Evolutionary conservation across 2,113 vertebrate genomes (phyloP).

Genomic region (Megaptera novaeangliae): DNA sequence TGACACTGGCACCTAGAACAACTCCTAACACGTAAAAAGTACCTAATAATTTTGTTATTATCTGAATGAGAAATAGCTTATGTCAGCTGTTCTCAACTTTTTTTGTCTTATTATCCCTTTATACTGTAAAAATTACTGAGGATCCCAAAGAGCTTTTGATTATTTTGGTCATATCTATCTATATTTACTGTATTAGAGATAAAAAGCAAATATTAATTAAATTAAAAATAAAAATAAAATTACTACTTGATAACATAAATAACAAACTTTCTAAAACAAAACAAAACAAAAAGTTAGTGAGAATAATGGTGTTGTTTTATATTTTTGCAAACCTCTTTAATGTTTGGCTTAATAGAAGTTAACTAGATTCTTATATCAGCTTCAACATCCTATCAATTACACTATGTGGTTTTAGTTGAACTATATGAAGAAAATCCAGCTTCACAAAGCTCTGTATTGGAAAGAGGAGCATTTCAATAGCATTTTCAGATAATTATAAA

Average conservation of each 20-base stretch:
- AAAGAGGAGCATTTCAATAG: not conserved
- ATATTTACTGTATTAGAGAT: not conserved
- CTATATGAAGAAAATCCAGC: not conserved
- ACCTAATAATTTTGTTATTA: not conserved
- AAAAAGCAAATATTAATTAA: not conserved
- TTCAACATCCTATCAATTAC: not conserved
- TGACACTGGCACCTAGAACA: not conserved
- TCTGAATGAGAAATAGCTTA: not conserved
- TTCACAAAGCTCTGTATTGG: not conserved
- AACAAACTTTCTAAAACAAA: not conserved
- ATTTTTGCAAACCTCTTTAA: not conserved
- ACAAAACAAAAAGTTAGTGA: not conserved
- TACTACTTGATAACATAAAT: not conserved
- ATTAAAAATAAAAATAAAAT: slow-evolving; percentile 23
- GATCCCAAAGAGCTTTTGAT: not conserved
- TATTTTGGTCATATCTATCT: not conserved
- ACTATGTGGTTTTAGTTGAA: not conserved
- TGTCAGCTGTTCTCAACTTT: not conserved
- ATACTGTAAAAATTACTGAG: not conserved
- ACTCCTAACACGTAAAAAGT: not conserved
- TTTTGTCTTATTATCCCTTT: not conserved
- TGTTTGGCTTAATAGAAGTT: not conserved
- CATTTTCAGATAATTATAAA: not conserved
- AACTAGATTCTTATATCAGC: not conserved
- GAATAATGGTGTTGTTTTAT: not conserved